Percentiles rank a stretch among this genome's conserved stretches.
Evolutionary conservation across 2,113 vertebrate genomes (phyloP).

Genomic region (Pachyramphus minor): DNA sequence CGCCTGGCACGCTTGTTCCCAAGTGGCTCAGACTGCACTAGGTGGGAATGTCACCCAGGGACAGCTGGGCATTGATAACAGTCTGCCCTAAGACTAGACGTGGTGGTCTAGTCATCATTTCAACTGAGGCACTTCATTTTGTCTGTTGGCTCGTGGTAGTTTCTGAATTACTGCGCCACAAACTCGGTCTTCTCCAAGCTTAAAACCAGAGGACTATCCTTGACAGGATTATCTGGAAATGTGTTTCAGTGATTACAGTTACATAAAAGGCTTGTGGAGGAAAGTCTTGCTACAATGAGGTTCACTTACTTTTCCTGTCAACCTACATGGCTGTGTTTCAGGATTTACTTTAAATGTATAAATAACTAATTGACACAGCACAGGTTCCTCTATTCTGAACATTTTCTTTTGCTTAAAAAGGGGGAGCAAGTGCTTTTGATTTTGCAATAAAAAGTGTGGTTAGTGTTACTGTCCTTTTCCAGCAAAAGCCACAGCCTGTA

Average conservation of each 20-base stretch:
- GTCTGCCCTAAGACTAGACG: neutral
- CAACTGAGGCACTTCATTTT: neutral
- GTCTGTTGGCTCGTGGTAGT: neutral
- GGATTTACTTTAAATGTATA: neutral
- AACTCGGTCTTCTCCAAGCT: neutral
- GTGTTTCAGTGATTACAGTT: slow-evolving; percentile 7
- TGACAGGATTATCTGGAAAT: slow-evolving; percentile 21
- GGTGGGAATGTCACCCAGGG: neutral
- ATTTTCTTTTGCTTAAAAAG: neutral
- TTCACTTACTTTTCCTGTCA: neutral
- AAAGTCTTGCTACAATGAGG: neutral
- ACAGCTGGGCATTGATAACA: fast-evolving
- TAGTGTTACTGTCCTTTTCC: neutral
- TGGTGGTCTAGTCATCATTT: neutral
- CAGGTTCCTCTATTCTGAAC: neutral
- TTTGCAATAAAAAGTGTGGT: neutral
- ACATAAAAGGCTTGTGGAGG: neutral
- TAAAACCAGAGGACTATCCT: neutral
- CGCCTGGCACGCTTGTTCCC: neutral
- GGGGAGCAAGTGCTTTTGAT: neutral
- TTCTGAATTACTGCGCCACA: neutral
- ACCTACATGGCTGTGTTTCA: neutral
- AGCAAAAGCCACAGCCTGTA: neutral
- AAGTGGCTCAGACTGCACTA: neutral
- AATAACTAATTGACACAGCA: neutral